These are phyloP conservation scores for Baryphthengus martii DNA, from an alignment of 2,113 vertebrate genomes.

Conservation along the genomic window DNA sequence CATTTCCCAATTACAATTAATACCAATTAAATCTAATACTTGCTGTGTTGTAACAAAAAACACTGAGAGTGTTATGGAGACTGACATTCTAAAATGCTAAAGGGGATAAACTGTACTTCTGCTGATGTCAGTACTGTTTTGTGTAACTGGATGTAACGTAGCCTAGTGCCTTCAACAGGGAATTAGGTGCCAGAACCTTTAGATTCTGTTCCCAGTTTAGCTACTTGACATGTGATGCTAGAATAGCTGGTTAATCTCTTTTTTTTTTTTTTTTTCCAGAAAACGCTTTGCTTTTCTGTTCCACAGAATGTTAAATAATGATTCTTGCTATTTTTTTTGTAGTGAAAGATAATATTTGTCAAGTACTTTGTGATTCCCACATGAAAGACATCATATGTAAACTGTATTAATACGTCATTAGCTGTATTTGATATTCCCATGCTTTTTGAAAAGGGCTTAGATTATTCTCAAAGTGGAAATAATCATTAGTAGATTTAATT, in stretches of 20 bases:
- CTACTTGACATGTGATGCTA: background rate
- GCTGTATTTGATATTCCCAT: background rate
- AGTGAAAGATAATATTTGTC: background rate
- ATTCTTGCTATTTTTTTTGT: background rate
- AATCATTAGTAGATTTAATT: background rate
- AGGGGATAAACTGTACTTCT: slow-evolving; percentile 61
- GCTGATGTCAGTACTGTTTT: slow-evolving; percentile 51
- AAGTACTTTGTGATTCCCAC: background rate
- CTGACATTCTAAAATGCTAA: slow-evolving; percentile 48
- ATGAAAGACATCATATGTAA: background rate
- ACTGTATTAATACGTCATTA: background rate
- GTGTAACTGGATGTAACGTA: slow-evolving; percentile 8
- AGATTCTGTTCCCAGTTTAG: slow-evolving; percentile 23
- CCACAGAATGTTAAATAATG: background rate
- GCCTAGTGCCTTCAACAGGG: background rate
- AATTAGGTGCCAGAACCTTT: slow-evolving; percentile 30
- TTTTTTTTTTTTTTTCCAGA: no score
- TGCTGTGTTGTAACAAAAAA: slow-evolving; percentile 38
- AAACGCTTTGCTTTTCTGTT: background rate
- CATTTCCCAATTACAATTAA: slow-evolving; percentile 52
- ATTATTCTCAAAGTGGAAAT: background rate
- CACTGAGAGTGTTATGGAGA: slow-evolving; percentile 26
- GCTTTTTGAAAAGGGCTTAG: background rate
- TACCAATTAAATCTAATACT: slow-evolving; percentile 44
- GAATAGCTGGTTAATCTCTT: background rate